Evolutionary conservation across 2,888 invertebrate genomes (phyloP), one percentile per base, ranked within the genome.

Genomic region (Kuschelorhynchus macadamiae): DNA sequence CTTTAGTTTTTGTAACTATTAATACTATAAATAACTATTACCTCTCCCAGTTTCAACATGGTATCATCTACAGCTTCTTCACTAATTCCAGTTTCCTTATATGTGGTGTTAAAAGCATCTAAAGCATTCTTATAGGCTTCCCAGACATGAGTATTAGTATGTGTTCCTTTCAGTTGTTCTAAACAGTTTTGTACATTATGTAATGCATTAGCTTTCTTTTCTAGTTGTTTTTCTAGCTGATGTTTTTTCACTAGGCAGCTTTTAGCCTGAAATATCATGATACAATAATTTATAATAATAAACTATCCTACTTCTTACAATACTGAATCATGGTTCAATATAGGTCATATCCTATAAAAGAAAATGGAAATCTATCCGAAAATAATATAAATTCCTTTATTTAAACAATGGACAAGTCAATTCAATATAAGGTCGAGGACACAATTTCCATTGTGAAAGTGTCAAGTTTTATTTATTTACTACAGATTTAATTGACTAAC

Each of bases 11-110:
- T n/a, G n/a, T n/a, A n/a, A n/a, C n/a, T n/a, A n/a, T n/a, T n/a
- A n/a, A n/a, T n/a, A n/a, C n/a, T n/a, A n/a, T n/a, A n/a, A n/a
- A 25, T 17, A 39, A 52, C 8, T 12, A 42, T 79, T 77, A 92
- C 91, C 76, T 93, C 93, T 76, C 88, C 88, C 52, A 94, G 84
- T 73, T 93, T 89, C 42, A 90, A 87, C 86, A 94, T 89, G 0
- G 92, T 88, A 73, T 92, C 89, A 73, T 88, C 87, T 0, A 92
- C 91, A 2, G 86, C 85, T 53, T 92, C 90, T 75, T 91, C 91
- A n/a, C 87, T 88, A 0, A 93, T 79, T 0, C 88, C 90, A 1
- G 86, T 86, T 2, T 88, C 87, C 50, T 88, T 88, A 75, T 91
- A 87, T 1, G 87, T 86, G 1, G 84, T 85, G 76, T 91, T 91